Evolutionary conservation across 2,113 vertebrate species (phyloP).

Genomic region (Oryzias woworae): DNA sequence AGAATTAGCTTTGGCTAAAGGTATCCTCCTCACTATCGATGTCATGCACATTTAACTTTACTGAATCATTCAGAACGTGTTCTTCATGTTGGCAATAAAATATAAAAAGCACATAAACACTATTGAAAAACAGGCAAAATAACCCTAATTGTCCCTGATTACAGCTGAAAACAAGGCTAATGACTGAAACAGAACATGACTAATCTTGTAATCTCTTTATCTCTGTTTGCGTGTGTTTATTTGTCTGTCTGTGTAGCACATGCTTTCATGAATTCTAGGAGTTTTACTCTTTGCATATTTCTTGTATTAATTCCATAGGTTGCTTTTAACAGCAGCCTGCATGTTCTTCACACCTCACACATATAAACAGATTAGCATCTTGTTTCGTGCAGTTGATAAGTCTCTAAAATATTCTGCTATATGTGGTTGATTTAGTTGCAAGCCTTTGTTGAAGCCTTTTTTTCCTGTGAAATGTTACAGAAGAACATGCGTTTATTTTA

Average conservation of each 20-base stretch:
- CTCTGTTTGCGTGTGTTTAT: constrained; percentile 28
- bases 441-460: constrained; percentile 48
- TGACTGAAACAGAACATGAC: constrained; percentile 65
- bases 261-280: constrained; percentile 1
- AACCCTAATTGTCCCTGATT: constrained; percentile 36
- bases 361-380: constrained; percentile 6
- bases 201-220: constrained; percentile 70
- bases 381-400: constrained; percentile 3
- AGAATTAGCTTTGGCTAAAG: too few species aligned
- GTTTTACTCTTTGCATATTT: constrained; percentile 1
- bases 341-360: not conserved
- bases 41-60: not conserved
- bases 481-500: constrained; percentile 8
- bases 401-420: constrained; percentile 47
- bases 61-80: not conserved
- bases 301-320: constrained; percentile 18
- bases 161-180: constrained; percentile 55
- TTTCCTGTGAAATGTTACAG: constrained; percentile 16
- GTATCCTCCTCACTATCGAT: too few species aligned
- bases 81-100: not conserved
- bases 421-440: constrained; percentile 60
- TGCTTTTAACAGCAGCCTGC: constrained; percentile 11
- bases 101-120: constrained; percentile 20
- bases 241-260: constrained; percentile 6
- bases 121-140: constrained; percentile 15